These are phyloP conservation scores for Chesias legatella DNA, from an alignment of 2,888 invertebrate genomes.

Conservation along the genomic window DNA sequence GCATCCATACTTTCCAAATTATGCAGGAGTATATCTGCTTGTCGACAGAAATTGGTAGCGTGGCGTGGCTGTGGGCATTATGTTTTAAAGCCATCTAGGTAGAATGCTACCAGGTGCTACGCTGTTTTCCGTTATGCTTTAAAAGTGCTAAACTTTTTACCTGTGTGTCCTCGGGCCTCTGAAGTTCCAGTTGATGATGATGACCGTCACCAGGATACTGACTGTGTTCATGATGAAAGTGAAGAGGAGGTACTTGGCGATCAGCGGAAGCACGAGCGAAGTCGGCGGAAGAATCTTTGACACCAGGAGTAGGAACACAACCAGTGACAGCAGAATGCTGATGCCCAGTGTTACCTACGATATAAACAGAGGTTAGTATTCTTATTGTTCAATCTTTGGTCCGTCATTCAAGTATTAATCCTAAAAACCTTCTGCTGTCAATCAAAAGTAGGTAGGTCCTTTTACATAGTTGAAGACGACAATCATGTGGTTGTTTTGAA, in stretches of 20 bases:
- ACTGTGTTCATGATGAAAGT: constrained; percentile 99
- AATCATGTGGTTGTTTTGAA: too few relatives aligned
- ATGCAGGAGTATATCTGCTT: too few relatives aligned
- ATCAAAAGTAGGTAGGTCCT: too few relatives aligned
- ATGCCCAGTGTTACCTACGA: constrained; percentile 94
- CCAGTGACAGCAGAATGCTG: constrained; percentile 98
- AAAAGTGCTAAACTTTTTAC: constrained; percentile 41
- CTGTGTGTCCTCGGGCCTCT: constrained; percentile 97
- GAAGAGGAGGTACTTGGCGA: constrained; percentile 99
- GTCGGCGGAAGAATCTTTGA: constrained; percentile 99
- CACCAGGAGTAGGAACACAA: constrained; percentile 98
- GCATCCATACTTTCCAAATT: too few relatives aligned
- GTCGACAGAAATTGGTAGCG: too few relatives aligned
- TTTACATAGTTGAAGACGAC: too few relatives aligned
- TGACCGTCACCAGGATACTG: constrained; percentile 98
- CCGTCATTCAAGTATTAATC: too few relatives aligned
- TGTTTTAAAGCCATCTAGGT: too few relatives aligned
- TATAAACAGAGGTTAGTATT: constrained; percentile 6
- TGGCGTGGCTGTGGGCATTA: too few relatives aligned
- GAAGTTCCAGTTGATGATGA: constrained; percentile 99
- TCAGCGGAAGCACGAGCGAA: constrained; percentile 97
- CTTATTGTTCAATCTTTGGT: too few relatives aligned
- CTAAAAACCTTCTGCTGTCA: too few relatives aligned
- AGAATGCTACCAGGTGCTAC: too few relatives aligned
- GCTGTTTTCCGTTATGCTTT: not conserved